Evolutionary conservation across 1,140 invertebrate genomes (phyloP).

Genomic region (silkworm (Bombyx mori)): DNA sequence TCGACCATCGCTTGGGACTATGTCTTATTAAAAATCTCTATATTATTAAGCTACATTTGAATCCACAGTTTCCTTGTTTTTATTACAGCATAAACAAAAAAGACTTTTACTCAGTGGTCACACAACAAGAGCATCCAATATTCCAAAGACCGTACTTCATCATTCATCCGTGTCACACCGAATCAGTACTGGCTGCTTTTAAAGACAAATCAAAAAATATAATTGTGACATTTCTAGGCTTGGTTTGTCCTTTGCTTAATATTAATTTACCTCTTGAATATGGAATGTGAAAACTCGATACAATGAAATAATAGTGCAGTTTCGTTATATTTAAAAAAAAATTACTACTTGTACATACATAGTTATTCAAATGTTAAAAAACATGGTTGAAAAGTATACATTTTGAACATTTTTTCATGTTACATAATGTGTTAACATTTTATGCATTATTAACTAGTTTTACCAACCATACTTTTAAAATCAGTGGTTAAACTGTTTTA

Average conservation of each 20-base stretch:
- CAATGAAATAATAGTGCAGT: neutral
- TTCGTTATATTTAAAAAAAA: neutral
- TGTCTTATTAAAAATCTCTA: too few relatives aligned
- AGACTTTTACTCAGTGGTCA: constrained; percentile 51
- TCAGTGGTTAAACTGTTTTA: too few relatives aligned
- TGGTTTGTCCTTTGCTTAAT: constrained; percentile 51
- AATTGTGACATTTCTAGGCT: constrained; percentile 53
- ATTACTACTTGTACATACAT: neutral
- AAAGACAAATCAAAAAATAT: constrained; percentile 40
- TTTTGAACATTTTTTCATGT: too few relatives aligned
- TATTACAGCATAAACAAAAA: constrained; percentile 46
- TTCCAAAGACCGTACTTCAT: constrained; percentile 51
- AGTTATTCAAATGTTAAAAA: neutral
- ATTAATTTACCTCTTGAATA: constrained; percentile 61
- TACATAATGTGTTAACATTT: too few relatives aligned
- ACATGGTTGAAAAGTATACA: neutral
- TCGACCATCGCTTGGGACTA: too few relatives aligned
- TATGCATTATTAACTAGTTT: too few relatives aligned
- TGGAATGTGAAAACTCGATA: constrained; percentile 30
- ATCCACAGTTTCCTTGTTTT: constrained; percentile 9
- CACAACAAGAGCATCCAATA: constrained; percentile 55
- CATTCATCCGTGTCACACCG: constrained; percentile 54
- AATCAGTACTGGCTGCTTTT: constrained; percentile 33
- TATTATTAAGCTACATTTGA: too few relatives aligned
- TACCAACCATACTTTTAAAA: too few relatives aligned